Percentiles rank a stretch among this genome's conserved stretches.
Conservation (phyloP, 2,797 vertebrate genomes). For the Cygnus olor region DNA sequence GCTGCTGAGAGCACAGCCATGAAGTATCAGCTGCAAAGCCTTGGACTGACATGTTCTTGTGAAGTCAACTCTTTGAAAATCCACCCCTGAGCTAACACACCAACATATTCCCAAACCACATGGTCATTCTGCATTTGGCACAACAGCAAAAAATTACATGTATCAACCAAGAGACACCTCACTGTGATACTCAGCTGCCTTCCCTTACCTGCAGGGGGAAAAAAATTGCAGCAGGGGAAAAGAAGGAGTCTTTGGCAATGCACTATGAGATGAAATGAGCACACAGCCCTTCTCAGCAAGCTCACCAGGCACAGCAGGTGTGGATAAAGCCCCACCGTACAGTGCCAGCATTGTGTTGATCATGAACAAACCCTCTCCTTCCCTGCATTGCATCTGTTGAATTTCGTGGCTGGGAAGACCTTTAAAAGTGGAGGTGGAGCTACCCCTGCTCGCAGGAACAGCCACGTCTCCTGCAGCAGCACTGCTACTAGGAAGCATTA, state of each 20-base stretch:
- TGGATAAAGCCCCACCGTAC: not conserved
- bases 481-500: conserved; percentile 37
- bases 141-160: not conserved
- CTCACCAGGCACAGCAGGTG: not conserved
- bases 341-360: not conserved
- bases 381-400: not conserved
- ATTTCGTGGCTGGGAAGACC: not conserved
- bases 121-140: not conserved
- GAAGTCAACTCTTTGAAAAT: not conserved
- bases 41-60: not conserved
- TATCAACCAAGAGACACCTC: not conserved
- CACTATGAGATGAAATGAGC: not conserved
- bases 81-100: not conserved
- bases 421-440: not conserved
- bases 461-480: not conserved
- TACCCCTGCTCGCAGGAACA: not conserved
- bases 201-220: not conserved
- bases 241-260: not conserved
- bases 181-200: not conserved
- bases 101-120: not conserved
- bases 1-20: not conserved
- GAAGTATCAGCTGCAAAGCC: not conserved
- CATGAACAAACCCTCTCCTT: not conserved
- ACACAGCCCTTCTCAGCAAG: not conserved
- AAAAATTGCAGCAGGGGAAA: not conserved